Percentiles rank a stretch among this genome's conserved stretches.
Conservation (phyloP, 2,888 invertebrate genomes). For the Syrista parreyssii region DNA sequence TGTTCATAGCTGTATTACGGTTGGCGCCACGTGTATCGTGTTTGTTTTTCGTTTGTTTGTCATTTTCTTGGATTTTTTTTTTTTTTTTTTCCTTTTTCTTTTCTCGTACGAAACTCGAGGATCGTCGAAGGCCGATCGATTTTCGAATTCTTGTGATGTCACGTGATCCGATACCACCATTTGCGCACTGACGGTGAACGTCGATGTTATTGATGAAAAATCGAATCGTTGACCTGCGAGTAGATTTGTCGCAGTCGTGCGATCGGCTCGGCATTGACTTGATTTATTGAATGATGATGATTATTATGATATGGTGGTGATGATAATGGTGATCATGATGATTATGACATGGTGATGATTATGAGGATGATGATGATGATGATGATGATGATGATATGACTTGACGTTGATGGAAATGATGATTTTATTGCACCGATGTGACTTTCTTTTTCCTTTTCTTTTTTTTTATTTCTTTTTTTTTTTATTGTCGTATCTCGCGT, state of each 20-base stretch:
- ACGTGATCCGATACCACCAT: too few relatives aligned
- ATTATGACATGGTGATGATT: constrained; percentile 38
- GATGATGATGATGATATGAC: constrained; percentile 29
- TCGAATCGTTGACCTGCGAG: too few relatives aligned
- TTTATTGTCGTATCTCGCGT: constrained; percentile 43
- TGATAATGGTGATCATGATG: constrained; percentile 43
- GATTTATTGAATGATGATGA: constrained; percentile 24
- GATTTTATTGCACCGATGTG: constrained; percentile 57
- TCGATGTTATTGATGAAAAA: too few relatives aligned
- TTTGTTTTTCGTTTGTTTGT: too few relatives aligned
- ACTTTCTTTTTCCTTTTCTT: constrained; percentile 40
- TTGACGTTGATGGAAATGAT: constrained; percentile 45
- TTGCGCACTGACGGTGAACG: too few relatives aligned
- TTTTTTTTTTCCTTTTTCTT: too few relatives aligned
- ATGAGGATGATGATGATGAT: constrained; percentile 27
- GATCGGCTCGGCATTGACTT: constrained; percentile 38
- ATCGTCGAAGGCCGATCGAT: too few relatives aligned
- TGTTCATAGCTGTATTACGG: too few relatives aligned
- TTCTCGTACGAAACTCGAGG: too few relatives aligned
- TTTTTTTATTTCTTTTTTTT: constrained; percentile 30
- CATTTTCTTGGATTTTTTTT: too few relatives aligned
- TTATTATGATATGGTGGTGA: constrained; percentile 41
- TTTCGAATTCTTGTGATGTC: too few relatives aligned
- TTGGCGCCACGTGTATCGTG: too few relatives aligned
- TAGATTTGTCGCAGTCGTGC: constrained; percentile 23